Evolutionary conservation across 2,797 vertebrate genomes (phyloP).

Genomic region (Coregonus suidteri): DNA sequence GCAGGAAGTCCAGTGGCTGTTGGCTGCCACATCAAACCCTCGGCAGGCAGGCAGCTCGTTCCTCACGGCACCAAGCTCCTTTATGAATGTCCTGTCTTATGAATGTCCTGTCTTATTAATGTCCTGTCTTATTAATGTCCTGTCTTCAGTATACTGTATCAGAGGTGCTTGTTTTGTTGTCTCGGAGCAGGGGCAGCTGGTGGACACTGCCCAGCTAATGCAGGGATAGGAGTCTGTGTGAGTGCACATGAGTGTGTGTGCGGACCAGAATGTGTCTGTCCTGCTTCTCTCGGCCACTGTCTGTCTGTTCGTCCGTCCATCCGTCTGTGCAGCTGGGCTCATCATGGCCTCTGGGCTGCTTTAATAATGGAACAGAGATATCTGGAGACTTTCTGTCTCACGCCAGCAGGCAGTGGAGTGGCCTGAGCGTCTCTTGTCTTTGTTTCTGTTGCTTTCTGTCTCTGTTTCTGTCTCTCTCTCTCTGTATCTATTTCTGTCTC

Average conservation of each 20-base stretch:
- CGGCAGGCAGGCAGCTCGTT: not conserved
- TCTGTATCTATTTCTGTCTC: too few species aligned
- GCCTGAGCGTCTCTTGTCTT: too few species aligned
- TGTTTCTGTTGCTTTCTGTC: too few species aligned
- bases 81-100: not conserved
- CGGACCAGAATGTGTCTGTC: too few species aligned
- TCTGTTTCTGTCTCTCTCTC: too few species aligned
- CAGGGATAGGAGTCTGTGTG: not conserved
- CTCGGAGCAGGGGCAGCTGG: not conserved
- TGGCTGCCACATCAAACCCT: constrained; percentile 11
- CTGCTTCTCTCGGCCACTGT: not conserved
- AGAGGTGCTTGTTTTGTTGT: not conserved
- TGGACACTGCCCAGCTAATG: not conserved
- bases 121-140: too few species aligned
- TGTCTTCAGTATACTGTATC: not conserved
- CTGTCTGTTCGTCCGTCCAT: not conserved
- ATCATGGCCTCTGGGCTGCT: too few species aligned
- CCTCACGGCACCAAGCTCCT: not conserved
- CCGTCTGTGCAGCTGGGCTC: too few species aligned
- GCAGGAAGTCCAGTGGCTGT: constrained; percentile 11
- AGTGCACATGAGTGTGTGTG: not conserved
- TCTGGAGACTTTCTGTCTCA: too few species aligned
- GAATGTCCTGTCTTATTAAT: too few species aligned
- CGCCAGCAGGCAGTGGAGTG: too few species aligned
- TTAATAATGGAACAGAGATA: too few species aligned